Evolutionary conservation across 2,797 vertebrate genomes (phyloP).

Genomic region (Astyanax mexicanus): DNA sequence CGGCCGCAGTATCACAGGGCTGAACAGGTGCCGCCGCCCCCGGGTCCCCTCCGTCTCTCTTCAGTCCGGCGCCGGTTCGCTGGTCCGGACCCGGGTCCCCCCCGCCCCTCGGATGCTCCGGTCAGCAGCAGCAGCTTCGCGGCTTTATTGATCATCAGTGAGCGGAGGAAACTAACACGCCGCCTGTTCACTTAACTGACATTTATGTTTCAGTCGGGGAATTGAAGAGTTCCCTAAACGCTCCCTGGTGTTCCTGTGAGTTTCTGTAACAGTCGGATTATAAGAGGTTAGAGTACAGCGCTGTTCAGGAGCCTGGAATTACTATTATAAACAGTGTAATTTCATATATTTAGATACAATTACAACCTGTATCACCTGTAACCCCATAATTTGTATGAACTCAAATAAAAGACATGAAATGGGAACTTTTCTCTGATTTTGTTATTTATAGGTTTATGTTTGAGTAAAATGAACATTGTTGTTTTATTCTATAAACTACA

Average conservation of each 20-base stretch:
- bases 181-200: conserved; percentile 65
- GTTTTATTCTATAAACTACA: too few species aligned
- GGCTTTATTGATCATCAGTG: conserved; percentile 60
- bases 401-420: too few species aligned
- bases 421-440: too few species aligned
- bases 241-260: conserved; percentile 53
- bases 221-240: conserved; percentile 64
- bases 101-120: conserved; percentile 31
- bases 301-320: too few species aligned
- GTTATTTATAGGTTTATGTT: too few species aligned
- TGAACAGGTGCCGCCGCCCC: conserved; percentile 50
- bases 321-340: too few species aligned
- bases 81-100: neutral
- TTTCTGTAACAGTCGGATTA: neutral
- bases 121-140: conserved; percentile 55
- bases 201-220: conserved; percentile 63
- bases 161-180: conserved; percentile 60
- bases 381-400: too few species aligned
- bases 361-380: too few species aligned
- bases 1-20: conserved; percentile 62
- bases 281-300: neutral
- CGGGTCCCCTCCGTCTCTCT: conserved; percentile 4
- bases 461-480: too few species aligned
- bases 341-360: too few species aligned
- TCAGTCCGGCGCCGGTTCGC: too few species aligned